phyloP scores from a whole-genome alignment of 2,113 vertebrate genomes.

The Malurus elegans region DNA sequence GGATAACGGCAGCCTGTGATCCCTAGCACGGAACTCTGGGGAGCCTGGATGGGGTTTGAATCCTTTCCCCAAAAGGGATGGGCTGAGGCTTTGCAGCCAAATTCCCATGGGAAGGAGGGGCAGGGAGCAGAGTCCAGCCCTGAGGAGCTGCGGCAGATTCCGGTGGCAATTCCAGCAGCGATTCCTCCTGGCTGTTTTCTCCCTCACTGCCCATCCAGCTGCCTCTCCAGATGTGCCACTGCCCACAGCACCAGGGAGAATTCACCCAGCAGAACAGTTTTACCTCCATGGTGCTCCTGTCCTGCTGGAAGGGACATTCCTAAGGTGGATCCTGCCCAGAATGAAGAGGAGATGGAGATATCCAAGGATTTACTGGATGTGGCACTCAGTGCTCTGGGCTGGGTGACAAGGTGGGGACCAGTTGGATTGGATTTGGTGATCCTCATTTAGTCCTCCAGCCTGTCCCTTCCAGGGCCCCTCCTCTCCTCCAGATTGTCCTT shows the following conservation, averaged over 20 bases:
- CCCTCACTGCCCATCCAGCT: not conserved
- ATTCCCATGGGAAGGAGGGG: rapidly evolving
- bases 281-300: not conserved
- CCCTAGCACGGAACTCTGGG: not conserved
- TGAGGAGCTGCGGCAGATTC: rapidly evolving
- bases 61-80: too few species aligned
- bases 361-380: not conserved
- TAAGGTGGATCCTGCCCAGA: not conserved
- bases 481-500: too few species aligned
- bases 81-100: not conserved
- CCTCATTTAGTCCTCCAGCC: too few species aligned
- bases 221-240: not conserved
- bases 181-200: not conserved
- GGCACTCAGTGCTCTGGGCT: not conserved
- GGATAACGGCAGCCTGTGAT: not conserved
- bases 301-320: rapidly evolving
- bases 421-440: not conserved
- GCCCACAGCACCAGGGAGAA: not conserved
- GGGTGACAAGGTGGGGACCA: not conserved
- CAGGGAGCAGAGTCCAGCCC: not conserved
- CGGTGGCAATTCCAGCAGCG: not conserved
- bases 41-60: not conserved
- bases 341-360: not conserved
- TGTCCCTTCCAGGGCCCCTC: too few species aligned
- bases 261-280: not conserved